Evolutionary conservation across 2,797 vertebrate species (phyloP), one percentile per base, ranked within the genome.

Genomic region (Sebastes aleutianus): DNA sequence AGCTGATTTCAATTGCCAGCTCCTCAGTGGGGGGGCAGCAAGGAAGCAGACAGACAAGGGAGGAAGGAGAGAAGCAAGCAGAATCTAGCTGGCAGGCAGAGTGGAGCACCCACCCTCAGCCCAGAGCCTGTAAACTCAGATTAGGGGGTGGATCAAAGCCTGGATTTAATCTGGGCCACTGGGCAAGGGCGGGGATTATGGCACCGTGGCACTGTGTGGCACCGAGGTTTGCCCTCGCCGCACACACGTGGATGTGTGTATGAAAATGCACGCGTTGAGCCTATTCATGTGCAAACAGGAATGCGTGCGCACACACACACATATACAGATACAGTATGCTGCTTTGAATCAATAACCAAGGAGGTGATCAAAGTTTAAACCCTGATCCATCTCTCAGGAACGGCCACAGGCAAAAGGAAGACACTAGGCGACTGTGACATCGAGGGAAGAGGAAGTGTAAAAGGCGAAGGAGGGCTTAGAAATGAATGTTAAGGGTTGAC

Each of bases 91-190:
- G 91, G 93, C 94, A 94, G 94, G 93, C 92, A 93, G 88, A 93
- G 86, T 71, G 56, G 86, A 91, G 93, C 92, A 93, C 91, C 93
- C 93, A 93, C 93, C 93, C 94, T 95, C 91, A 89, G 90, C 92
- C 92, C 91, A 87, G 84, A 93, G 95, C 91, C 95, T 95, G 94
- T 95, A 96, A 96, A 95, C 95, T 95, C 93, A 94, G 95, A 96
- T 96, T 96, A 96, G 94, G 93, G 95, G 95, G 94, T 90, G 95
- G 95, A 96, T 96, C 93, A 96, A 95, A 95, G 93, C 87, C 87
- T 88, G 95, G 93, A 95, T 96, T 95, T 96, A 95, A 96, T 96
- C 94, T 95, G 94, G 95, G 94, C 95, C 94, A 95, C 87, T 94
- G 94, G 95, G 94, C 91, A 95, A 94, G 93, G 94, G 93, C 59